Conservation (phyloP, 2,797 vertebrate genomes). For the Gallinago stenura region DNA sequence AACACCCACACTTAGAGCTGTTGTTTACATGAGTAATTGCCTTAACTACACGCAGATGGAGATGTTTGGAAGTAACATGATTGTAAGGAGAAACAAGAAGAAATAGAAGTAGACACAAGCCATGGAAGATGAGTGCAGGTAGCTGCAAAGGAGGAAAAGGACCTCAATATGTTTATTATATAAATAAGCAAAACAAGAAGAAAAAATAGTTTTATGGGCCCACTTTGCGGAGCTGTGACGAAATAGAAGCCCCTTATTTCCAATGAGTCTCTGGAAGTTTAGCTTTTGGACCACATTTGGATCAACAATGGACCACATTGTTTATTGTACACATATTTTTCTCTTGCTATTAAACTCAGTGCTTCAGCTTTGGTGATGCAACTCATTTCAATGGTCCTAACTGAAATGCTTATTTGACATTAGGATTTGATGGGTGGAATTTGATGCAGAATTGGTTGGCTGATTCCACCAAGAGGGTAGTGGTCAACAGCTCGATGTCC, state of each 20-base stretch:
- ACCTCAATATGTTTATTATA: not conserved
- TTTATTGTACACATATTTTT: not conserved
- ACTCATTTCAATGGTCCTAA: not conserved
- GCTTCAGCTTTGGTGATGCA: not conserved
- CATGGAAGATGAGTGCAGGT: not conserved
- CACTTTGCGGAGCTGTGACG: not conserved
- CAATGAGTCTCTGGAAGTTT: not conserved
- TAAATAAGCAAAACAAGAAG: not conserved
- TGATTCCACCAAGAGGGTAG: not conserved
- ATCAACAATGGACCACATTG: not conserved
- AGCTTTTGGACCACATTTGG: not conserved
- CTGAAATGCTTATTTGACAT: not conserved
- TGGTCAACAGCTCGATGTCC: not conserved
- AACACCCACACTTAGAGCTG: not conserved
- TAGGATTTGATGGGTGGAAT: not conserved
- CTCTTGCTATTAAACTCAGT: not conserved
- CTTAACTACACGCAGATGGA: not conserved
- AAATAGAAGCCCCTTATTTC: not conserved
- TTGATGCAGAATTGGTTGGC: not conserved
- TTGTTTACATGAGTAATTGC: not conserved
- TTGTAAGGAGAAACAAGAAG: not conserved
- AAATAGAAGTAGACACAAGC: not conserved
- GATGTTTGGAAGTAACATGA: not conserved
- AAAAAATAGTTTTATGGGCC: not conserved
- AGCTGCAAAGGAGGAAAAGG: not conserved